Percentiles rank a stretch among this genome's conserved stretches.
Evolutionary conservation across 2,113 vertebrate genomes (phyloP).

Genomic region (Hydrochoerus hydrochaeris): DNA sequence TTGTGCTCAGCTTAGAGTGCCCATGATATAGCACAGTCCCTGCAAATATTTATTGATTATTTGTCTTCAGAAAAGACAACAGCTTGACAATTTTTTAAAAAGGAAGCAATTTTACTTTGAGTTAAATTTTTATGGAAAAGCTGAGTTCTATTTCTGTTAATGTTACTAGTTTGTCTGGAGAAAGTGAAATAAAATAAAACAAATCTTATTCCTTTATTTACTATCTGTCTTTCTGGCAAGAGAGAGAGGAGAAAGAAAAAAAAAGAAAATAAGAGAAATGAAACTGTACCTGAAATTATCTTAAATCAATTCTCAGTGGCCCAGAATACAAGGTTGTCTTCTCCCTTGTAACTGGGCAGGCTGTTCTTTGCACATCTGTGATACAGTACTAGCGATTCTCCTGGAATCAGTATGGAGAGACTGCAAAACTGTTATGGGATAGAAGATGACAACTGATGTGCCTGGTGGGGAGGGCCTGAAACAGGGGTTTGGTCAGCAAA

Average conservation of each 20-base stretch:
- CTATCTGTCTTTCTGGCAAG: neutral
- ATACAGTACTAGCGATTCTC: neutral
- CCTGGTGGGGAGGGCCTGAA: neutral
- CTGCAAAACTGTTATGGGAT: neutral
- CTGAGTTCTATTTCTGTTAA: slow-evolving; percentile 40
- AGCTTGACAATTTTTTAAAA: slow-evolving; percentile 1
- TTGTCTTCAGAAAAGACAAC: slow-evolving; percentile 31
- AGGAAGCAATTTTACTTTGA: neutral
- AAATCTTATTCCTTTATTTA: slow-evolving; percentile 2
- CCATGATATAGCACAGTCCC: neutral
- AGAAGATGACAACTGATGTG: neutral
- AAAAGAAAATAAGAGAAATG: neutral
- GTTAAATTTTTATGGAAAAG: slow-evolving; percentile 42
- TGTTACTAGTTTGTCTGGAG: slow-evolving; percentile 11
- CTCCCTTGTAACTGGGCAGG: neutral
- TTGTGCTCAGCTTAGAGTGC: neutral
- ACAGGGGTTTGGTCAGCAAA: neutral
- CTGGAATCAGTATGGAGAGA: neutral
- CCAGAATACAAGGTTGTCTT: neutral
- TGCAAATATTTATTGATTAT: slow-evolving; percentile 29
- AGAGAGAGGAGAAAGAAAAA: fast-evolving
- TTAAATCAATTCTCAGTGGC: neutral
- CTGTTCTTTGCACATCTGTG: neutral
- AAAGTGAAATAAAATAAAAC: slow-evolving; percentile 36
- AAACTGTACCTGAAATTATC: neutral